phyloP scores from a whole-genome alignment of 2,113 vertebrate genomes.

The Alosa alosa region DNA sequence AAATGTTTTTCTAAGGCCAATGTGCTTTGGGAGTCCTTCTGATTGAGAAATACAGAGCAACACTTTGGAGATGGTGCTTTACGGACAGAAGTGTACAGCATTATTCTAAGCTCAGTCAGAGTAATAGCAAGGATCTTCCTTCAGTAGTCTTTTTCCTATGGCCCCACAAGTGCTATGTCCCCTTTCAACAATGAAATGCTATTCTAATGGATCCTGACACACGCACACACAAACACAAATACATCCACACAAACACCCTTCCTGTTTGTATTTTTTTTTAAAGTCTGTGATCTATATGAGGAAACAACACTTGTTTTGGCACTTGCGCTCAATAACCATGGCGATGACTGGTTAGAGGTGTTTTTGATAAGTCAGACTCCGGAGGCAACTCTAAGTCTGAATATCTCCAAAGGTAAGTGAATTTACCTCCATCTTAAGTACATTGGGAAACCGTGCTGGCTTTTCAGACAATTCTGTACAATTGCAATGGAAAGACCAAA shows the following conservation, averaged over 20 bases:
- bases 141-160: background rate
- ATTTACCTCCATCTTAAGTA: background rate
- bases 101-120: background rate
- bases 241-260: constrained; percentile 36
- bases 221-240: constrained; percentile 37
- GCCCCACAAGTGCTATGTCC: constrained; percentile 37
- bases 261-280: constrained; percentile 27
- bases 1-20: background rate
- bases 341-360: background rate
- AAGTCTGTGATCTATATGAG: background rate
- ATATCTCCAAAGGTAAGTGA: background rate
- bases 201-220: constrained; percentile 27
- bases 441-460: background rate
- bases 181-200: constrained; percentile 63
- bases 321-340: constrained; percentile 34
- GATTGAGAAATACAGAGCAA: background rate
- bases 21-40: background rate
- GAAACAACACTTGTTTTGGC: constrained; percentile 38
- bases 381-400: background rate
- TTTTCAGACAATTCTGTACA: background rate
- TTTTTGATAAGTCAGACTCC: background rate
- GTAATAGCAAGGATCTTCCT: background rate
- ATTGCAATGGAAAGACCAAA: background rate
- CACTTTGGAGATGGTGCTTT: background rate
- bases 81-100: background rate